phyloP scores from a whole-genome alignment of 2,888 invertebrate genomes.

The Euplagia quadripunctaria region DNA sequence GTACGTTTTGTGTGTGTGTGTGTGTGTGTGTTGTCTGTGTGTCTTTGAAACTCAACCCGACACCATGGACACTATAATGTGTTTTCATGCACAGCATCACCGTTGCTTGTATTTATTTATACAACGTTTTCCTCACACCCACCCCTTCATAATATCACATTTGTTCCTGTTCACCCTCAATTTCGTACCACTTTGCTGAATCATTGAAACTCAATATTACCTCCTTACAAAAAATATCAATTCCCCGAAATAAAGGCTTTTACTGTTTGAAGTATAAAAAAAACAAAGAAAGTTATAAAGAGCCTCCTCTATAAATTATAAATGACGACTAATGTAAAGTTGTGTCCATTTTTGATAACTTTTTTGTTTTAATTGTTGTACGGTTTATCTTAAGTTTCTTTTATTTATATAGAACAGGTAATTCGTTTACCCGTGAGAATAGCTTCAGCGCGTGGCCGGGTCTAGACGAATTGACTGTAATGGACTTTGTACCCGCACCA shows the following conservation, averaged over 20 bases:
- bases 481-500: slow-evolving; percentile 77
- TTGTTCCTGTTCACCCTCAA: slow-evolving; percentile 42
- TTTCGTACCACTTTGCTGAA: slow-evolving; percentile 42
- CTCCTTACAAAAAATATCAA: slow-evolving; percentile 16
- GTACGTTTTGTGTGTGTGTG: no score
- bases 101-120: slow-evolving; percentile 46
- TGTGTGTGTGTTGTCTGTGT: no score
- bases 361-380: slow-evolving; percentile 76
- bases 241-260: slow-evolving; percentile 16
- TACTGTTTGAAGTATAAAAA: slow-evolving; percentile 23
- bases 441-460: slow-evolving; percentile 82
- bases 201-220: slow-evolving; percentile 38
- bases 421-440: slow-evolving; percentile 84
- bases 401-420: slow-evolving; percentile 80
- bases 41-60: slow-evolving; percentile 45
- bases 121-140: slow-evolving; percentile 38
- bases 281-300: slow-evolving; percentile 27
- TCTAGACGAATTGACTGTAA: slow-evolving; percentile 82
- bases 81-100: slow-evolving; percentile 43
- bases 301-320: slow-evolving; percentile 42
- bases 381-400: slow-evolving; percentile 71
- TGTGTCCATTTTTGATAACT: slow-evolving; percentile 38
- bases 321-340: slow-evolving; percentile 42
- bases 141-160: slow-evolving; percentile 43
- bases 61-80: slow-evolving; percentile 46